Evolutionary conservation across 1,140 invertebrate genomes (phyloP).

Genomic region (Aphaenogaster ashmeadi): DNA sequence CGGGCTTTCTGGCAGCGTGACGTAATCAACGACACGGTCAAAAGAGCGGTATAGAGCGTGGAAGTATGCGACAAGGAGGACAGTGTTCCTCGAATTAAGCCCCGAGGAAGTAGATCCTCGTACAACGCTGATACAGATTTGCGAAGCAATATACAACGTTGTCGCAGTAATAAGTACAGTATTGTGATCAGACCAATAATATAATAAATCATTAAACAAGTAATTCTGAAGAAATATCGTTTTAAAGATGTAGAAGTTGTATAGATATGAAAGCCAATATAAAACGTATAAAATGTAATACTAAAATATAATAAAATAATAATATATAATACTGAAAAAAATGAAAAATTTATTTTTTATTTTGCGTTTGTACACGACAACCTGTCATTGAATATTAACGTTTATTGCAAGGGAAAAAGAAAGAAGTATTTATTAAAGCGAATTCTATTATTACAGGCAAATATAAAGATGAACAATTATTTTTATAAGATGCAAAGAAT

Average conservation of each 20-base stretch:
- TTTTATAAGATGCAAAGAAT: background rate
- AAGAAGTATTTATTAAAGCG: background rate
- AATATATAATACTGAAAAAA: too few species aligned
- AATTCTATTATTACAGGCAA: background rate
- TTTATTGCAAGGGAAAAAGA: background rate
- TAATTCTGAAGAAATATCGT: background rate
- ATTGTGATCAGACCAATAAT: background rate
- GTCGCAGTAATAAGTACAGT: background rate
- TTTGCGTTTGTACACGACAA: background rate
- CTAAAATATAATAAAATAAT: background rate
- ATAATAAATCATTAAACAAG: background rate
- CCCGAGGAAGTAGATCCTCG: background rate
- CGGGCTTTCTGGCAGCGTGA: slow-evolving; percentile 37
- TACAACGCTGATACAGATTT: background rate
- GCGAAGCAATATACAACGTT: background rate
- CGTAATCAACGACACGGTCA: slow-evolving; percentile 23
- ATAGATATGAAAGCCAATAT: background rate
- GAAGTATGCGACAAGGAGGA: background rate
- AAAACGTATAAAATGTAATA: slow-evolving; percentile 1
- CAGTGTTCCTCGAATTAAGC: background rate
- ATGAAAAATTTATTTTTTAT: background rate
- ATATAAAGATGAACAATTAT: background rate
- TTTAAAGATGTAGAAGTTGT: background rate
- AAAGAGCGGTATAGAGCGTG: background rate
- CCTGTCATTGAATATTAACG: background rate